phyloP scores from a whole-genome alignment of 2,888 invertebrate species.

The Acrocyrtus sp. region DNA sequence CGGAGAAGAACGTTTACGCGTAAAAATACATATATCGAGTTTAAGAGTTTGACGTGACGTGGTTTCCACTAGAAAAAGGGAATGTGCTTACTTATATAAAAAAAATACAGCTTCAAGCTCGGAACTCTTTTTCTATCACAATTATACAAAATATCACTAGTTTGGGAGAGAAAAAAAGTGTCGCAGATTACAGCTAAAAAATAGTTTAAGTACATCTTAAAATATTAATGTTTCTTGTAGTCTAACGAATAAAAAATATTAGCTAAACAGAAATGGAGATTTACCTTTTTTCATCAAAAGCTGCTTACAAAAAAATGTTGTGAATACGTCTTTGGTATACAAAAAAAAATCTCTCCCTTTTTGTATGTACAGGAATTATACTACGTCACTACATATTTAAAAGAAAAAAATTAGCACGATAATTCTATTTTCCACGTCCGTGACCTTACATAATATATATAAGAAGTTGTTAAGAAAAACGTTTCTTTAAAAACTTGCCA shows the following conservation, averaged over 20 bases:
- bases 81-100: too few relatives aligned
- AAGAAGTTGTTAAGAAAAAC: too few relatives aligned
- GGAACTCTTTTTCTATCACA: too few relatives aligned
- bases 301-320: background rate
- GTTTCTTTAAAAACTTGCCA: too few relatives aligned
- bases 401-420: background rate
- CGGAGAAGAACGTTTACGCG: background rate
- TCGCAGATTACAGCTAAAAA: too few relatives aligned
- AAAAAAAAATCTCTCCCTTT: background rate
- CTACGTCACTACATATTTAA: slow-evolving; percentile 1
- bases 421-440: slow-evolving; percentile 44
- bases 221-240: too few relatives aligned
- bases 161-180: background rate
- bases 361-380: background rate
- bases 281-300: too few relatives aligned
- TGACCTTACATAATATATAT: slow-evolving; percentile 52
- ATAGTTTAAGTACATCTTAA: too few relatives aligned
- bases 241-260: too few relatives aligned
- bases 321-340: background rate
- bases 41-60: background rate
- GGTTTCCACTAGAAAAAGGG: too few relatives aligned
- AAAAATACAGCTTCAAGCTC: too few relatives aligned
- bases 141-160: background rate
- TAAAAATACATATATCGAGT: background rate
- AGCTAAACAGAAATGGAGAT: too few relatives aligned